Evolutionary conservation across 2,888 invertebrate genomes (phyloP), one percentile per base, ranked within the genome.

Genomic region (Sarcophaga subvicina): DNA sequence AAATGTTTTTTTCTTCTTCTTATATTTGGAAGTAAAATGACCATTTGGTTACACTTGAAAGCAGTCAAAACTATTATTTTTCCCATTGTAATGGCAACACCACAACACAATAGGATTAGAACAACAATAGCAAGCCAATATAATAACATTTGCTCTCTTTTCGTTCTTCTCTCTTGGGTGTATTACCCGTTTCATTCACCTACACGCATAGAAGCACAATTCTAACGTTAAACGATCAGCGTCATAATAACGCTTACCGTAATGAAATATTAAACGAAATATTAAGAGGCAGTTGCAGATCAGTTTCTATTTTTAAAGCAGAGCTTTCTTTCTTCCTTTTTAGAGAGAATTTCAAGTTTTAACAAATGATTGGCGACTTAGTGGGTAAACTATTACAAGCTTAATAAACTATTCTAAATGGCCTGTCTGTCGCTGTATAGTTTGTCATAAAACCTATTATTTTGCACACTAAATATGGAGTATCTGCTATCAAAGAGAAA

Each of bases 401-500:
- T 37, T 37, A 37, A 8, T 37, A 37, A 37, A 37, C 37, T 37
- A 37, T 10, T 37, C 10, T 37, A 37, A 37, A 37, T 2, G 37
- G 37, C 3, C 10, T 37, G 37, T 37, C 37, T 37, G 10, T 10
- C 2, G 37, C 37, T 10, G 37, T 37, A 8, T 37, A 37, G 8
- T 37, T 37, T 37, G 37, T 37, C 10, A 1, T 37, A 37, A 63
- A 88, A 83, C 85, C 66, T 89, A 88, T 88, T 84, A 89, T 88
- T 89, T 89, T 88, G 87, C 88, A 83, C 86, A 88, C 88, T 89
- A 78, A 81, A 73, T 77, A 70, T 37, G 37, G 37, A 10, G 37
- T 17, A 37, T 49, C 54, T 69, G 8, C 3, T 25, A 70, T 73
- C 27, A 67, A 69, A 77, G 37, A 37, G 8, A 4, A 0, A 27